Conservation (phyloP, 2,113 vertebrate genomes). For the Cyanocitta stelleri region DNA sequence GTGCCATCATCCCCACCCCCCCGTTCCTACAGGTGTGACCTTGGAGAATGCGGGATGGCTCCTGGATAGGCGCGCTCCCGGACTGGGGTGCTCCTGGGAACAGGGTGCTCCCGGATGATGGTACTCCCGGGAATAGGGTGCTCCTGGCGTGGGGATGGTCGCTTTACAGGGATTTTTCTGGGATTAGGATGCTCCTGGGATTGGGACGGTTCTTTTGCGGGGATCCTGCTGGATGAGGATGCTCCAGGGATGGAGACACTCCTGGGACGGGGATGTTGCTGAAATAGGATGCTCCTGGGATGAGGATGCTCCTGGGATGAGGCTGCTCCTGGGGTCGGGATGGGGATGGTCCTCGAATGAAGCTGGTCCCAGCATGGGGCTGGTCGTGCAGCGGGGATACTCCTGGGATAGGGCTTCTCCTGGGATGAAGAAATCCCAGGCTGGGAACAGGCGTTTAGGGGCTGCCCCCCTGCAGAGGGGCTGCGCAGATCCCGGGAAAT, state of each 20-base stretch:
- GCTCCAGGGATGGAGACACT: not conserved
- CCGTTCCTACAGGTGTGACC: not conserved
- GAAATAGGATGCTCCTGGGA: not conserved
- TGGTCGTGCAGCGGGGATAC: not conserved
- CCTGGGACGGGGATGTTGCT: not conserved
- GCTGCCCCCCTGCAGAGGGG: not conserved
- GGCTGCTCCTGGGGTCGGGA: fast-evolving
- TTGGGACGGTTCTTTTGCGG: not conserved
- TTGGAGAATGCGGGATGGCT: not conserved
- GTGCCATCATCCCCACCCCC: fast-evolving
- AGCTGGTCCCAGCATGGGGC: not conserved
- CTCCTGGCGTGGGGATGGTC: fast-evolving
- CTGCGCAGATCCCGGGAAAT: not conserved
- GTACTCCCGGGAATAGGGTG: fast-evolving
- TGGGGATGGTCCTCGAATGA: not conserved
- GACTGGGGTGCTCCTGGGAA: fast-evolving
- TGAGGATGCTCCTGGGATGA: not conserved
- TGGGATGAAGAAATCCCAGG: not conserved
- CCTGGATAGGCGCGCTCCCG: not conserved
- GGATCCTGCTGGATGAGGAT: not conserved
- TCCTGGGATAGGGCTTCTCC: not conserved
- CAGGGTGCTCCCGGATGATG: not conserved
- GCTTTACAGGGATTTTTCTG: fast-evolving
- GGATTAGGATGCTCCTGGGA: not conserved
- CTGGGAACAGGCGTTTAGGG: fast-evolving